Evolutionary conservation across 2,888 invertebrate genomes (phyloP), one percentile per base, ranked within the genome.

Genomic region (Tigriopus californicus): DNA sequence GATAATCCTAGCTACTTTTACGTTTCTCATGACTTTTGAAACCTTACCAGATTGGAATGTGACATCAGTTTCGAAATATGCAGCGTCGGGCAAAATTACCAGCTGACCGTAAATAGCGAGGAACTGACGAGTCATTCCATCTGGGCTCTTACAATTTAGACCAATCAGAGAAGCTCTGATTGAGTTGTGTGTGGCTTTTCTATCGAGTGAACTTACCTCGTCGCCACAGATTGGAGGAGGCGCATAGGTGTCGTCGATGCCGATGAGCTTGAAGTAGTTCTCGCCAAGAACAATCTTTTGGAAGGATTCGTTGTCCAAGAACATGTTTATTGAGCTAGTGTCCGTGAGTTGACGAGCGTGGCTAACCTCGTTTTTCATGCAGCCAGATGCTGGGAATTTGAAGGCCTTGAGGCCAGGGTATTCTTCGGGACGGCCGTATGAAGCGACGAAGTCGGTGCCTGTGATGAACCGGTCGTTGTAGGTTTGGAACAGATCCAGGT

Each of bases 251-350:
- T 51, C 51, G 13, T 20, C 15, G 22, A 18, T 20, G 4, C 22
- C 20, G n/a, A 22, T 51, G n/a, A 51, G 20, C 13, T 24, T 20
- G 51, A 51, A 51, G 20, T 22, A 51, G 22, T 51, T 51, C 20
- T 51, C 51, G n/a, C 51, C 51, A 13, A 51, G 51, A 51, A 51
- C 51, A 20, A 51, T 51, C 22, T 51, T 51, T 24, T 22, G 20
- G 20, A 51, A 51, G 51, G 20, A n/a, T 18, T 51, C 51, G 20
- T 51, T 24, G 24, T 51, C 20, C 20, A 51, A 20, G 22, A 51
- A 51, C 51, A 51, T 51, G 20, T 51, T 51, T 5, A 51, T 51
- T 22, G 51, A 51, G 22, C 51, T 51, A 24, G 51, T 51, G 22
- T 51, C 51, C 20, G 51, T 51, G 20, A 51, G 51, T 22, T 51